Base-by-base conservation (phyloP, 2,797 vertebrate genomes). In the Tachyglossus aculeatus region DNA sequence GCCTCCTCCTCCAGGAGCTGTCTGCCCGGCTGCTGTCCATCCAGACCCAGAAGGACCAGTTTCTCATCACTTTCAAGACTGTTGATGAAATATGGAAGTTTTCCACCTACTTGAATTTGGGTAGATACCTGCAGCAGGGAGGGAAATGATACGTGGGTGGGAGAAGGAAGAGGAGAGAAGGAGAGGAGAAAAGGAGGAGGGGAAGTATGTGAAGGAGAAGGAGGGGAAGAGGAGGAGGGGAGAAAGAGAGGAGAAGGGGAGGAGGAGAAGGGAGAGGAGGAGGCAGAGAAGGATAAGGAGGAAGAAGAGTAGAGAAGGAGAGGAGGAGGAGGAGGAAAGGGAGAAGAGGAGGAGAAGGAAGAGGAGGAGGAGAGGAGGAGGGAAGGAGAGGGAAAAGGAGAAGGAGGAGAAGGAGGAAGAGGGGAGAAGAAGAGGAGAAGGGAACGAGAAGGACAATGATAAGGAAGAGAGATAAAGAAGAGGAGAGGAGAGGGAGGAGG, bases 31-130 rank as follows among this genome's bases (percentile, higher is more conserved):
- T 99, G 88, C 93, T 99, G 53, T 96, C 95, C 16, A 90, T 96
- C 60, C 95, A 96, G n/a, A 95, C 96, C n/a, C 95, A 98, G 79
- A 93, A 94, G 80, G 93, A 96, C 68, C 91, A 94, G 65, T 98
- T 99, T 80, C 86, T 98, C 22, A 94, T 99, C 84, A 96, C 96
- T 34, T 99, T 99, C 86, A 98, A 96, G 92, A 99, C 98, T 4
- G 84, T 96, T 32, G 97, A 99, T 80, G 98, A 99, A 92, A 95
- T 98, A 73, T 99, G 98, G 96, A 99, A 96, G 89, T 99, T 99
- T 87, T 98, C 97, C 25, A 98, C 96, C 0, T 99, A 99, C 43
- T 87, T 99, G 47, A 90, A 95, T 27, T 87, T 99, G 87, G 97
- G 98, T 99, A 93, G 67, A 47, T 36, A 55, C 32, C 27, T 24